phyloP scores from a whole-genome alignment of 2,888 invertebrate species.

The Tuta absoluta region DNA sequence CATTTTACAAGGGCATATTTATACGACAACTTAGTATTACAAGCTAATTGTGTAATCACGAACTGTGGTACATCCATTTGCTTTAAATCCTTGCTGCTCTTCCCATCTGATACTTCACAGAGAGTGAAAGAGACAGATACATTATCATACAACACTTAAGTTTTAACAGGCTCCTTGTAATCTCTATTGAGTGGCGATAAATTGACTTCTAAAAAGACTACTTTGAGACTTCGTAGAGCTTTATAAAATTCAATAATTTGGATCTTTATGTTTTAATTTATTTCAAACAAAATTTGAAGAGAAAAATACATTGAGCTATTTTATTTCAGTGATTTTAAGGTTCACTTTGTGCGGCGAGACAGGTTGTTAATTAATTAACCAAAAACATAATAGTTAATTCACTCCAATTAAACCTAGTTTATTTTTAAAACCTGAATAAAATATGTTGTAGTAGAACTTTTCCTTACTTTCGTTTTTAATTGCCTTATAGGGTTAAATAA shows the following conservation, averaged over 20 bases:
- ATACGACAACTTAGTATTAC: not conserved
- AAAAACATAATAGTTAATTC: too few species aligned
- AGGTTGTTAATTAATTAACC: too few species aligned
- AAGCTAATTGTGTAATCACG: slow-evolving; percentile 2
- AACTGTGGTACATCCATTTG: slow-evolving; percentile 33
- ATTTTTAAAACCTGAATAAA: too few species aligned
- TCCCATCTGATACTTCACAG: slow-evolving; percentile 46
- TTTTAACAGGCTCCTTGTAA: slow-evolving; percentile 54
- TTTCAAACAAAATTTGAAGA: not conserved
- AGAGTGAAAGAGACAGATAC: slow-evolving; percentile 44
- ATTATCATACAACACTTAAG: slow-evolving; percentile 58
- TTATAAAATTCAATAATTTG: not conserved
- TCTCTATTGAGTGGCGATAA: slow-evolving; percentile 59
- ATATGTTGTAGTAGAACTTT: too few species aligned
- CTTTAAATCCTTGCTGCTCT: slow-evolving; percentile 33
- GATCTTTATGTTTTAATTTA: slow-evolving; percentile 10
- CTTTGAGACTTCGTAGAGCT: slow-evolving; percentile 23
- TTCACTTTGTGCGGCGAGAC: not conserved
- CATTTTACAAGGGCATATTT: not conserved
- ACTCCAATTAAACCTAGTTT: too few species aligned
- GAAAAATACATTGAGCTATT: slow-evolving; percentile 24
- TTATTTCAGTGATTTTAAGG: not conserved
- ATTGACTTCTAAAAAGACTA: slow-evolving; percentile 46
- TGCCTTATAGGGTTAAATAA: too few species aligned
- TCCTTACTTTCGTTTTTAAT: too few species aligned